These are phyloP conservation scores for Macquaria australasica DNA, from an alignment of 2,113 vertebrate genomes.

Conservation along the genomic window DNA sequence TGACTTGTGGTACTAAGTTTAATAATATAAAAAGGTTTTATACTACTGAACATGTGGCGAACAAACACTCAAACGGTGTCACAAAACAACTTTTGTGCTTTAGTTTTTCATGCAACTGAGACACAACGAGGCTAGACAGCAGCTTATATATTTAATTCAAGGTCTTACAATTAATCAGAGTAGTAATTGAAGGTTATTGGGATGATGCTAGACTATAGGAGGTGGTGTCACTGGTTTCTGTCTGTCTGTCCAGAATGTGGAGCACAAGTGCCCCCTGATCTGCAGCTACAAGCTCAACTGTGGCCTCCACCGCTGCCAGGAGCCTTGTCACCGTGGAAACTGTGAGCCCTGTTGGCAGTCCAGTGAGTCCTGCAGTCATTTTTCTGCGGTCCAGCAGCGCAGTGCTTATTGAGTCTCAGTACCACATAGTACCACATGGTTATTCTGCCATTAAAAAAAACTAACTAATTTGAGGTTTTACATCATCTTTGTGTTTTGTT, in stretches of 20 bases:
- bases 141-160: background rate
- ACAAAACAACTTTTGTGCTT: too few relatives aligned
- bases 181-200: background rate
- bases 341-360: slow-evolving; percentile 99
- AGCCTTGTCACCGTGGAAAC: slow-evolving; percentile 96
- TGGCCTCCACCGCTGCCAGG: slow-evolving; percentile 96
- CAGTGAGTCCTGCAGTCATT: slow-evolving; percentile 85
- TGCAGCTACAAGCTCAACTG: slow-evolving; percentile 98
- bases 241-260: slow-evolving; percentile 83
- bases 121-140: background rate
- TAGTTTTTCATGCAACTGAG: background rate
- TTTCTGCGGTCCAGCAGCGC: background rate
- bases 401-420: slow-evolving; percentile 15
- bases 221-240: slow-evolving; percentile 13
- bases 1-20: background rate
- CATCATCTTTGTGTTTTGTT: background rate
- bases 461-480: background rate
- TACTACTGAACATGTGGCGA: background rate
- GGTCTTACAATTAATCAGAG: background rate
- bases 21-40: background rate
- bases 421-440: background rate
- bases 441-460: background rate
- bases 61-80: too few relatives aligned
- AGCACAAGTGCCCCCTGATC: slow-evolving; percentile 94
- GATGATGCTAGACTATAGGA: fast-evolving